Conservation (phyloP, 2,888 invertebrate species). For the Laothoe populi region DNA sequence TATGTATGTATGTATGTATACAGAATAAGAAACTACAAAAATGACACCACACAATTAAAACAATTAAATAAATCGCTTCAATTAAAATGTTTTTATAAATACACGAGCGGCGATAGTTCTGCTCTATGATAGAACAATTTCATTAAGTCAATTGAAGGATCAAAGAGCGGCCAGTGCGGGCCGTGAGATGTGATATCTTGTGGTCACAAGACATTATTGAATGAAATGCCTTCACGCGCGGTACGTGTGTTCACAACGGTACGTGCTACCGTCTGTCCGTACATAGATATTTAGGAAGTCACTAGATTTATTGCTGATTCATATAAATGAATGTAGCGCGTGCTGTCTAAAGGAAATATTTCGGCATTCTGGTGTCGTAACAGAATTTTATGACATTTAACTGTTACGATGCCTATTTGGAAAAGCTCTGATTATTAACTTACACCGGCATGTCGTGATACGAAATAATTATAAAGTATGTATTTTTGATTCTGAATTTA, state of each 20-base stretch:
- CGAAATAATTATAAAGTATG: no score
- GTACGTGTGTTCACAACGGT: constrained; percentile 43
- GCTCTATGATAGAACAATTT: constrained; percentile 64
- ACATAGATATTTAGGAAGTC: constrained; percentile 26
- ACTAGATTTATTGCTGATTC: constrained; percentile 23
- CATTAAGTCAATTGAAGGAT: constrained; percentile 72
- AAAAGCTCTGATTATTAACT: neutral
- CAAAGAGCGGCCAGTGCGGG: constrained; percentile 50
- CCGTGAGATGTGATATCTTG: constrained; percentile 30
- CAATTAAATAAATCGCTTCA: constrained; percentile 35
- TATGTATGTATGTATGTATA: no score
- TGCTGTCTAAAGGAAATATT: constrained; percentile 17
- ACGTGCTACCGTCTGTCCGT: constrained; percentile 38
- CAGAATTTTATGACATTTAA: neutral
- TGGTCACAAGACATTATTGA: constrained; percentile 36
- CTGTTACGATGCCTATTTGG: neutral
- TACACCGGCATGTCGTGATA: no score
- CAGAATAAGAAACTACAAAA: neutral
- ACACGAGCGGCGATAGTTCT: constrained; percentile 51
- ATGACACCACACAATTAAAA: neutral
- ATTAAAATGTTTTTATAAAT: constrained; percentile 45
- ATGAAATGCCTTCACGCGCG: constrained; percentile 56
- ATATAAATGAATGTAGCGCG: constrained; percentile 24
- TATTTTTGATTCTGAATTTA: no score
- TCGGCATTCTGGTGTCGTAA: neutral